Conservation (phyloP, 2,888 invertebrate species). For the Disparrhopalites patrizii region DNA sequence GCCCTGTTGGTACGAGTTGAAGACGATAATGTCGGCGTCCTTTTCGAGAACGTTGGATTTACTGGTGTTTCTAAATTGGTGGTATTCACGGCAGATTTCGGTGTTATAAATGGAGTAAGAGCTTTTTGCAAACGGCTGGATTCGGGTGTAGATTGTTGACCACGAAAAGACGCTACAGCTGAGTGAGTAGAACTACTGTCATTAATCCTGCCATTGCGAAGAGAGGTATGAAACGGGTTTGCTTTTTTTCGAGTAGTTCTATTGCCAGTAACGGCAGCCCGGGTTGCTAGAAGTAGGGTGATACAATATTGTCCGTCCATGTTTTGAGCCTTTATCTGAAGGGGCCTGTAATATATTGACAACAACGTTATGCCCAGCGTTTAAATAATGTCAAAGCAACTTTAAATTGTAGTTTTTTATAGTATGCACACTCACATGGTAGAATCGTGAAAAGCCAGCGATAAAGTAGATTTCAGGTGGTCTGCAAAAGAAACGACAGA, state of each 20-base stretch:
- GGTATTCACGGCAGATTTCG: background rate
- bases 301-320: slow-evolving; percentile 7
- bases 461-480: slow-evolving; percentile 35
- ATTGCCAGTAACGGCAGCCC: background rate
- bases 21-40: too few species aligned
- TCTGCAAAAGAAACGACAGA: slow-evolving; percentile 38
- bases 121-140: too few species aligned
- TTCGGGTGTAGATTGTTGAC: too few species aligned
- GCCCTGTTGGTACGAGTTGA: background rate
- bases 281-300: slow-evolving; percentile 15
- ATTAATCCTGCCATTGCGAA: background rate
- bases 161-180: too few species aligned
- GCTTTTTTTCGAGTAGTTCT: background rate
- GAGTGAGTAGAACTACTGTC: background rate
- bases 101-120: too few species aligned
- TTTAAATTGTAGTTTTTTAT: too few species aligned
- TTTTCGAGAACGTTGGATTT: background rate
- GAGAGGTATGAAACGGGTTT: background rate
- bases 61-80: background rate
- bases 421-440: slow-evolving; percentile 33
- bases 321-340: slow-evolving; percentile 4
- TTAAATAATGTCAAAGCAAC: background rate
- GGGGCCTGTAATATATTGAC: slow-evolving; percentile 11
- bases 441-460: slow-evolving; percentile 34
- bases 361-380: background rate